These are phyloP conservation scores for Spongilla lacustris DNA, from an alignment of 37 sponge, comb jelly and placozoan genomes.

Conservation along the genomic window DNA sequence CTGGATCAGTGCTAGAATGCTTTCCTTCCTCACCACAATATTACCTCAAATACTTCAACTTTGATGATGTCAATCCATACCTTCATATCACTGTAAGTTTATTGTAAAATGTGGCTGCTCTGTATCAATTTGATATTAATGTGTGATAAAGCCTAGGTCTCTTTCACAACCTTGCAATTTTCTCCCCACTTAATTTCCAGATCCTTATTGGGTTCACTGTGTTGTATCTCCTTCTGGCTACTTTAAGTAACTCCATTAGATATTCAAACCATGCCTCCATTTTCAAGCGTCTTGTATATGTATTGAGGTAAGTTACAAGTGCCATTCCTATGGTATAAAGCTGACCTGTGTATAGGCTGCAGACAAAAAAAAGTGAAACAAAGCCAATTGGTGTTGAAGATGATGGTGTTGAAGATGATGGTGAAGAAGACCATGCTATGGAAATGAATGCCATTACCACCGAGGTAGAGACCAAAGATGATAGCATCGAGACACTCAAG, in stretches of 20 bases:
- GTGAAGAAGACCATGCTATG: background rate
- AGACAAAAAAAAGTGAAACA: background rate
- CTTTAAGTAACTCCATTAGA: constrained; percentile 32
- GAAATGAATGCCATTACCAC: background rate
- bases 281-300: background rate
- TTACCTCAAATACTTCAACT: constrained; percentile 43
- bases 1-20: constrained; percentile 44
- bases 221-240: constrained; percentile 46
- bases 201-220: constrained; percentile 54
- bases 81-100: constrained; percentile 43
- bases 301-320: background rate
- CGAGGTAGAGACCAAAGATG: background rate
- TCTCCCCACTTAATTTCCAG: constrained; percentile 10
- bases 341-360: background rate
- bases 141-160: no score
- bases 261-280: background rate
- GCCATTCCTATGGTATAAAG: background rate
- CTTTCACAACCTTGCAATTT: background rate
- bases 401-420: background rate
- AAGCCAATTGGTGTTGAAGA: background rate
- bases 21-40: constrained; percentile 39
- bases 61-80: constrained; percentile 53
- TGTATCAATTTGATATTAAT: background rate
- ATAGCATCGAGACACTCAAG: background rate
- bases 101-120: background rate